Evolutionary conservation across 2,113 vertebrate species (phyloP), one percentile per base, ranked within the genome.

Genomic region (Eretmochelys imbricata): DNA sequence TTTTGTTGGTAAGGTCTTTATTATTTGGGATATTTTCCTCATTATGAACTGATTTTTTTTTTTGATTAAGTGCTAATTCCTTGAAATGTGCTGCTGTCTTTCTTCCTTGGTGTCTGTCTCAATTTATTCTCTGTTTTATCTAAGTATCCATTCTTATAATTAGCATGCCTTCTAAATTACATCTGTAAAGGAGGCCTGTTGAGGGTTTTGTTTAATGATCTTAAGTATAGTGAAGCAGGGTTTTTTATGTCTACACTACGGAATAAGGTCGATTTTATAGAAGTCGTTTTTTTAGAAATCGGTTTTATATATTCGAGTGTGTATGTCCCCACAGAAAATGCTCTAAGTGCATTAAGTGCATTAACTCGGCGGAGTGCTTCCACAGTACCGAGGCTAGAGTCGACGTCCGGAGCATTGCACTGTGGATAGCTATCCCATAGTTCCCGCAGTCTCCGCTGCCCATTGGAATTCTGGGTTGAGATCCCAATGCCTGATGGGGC

Each of bases 221-320:
- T 35, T 65, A 96, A 95, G 22, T 84, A 42, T 75, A 19, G 88
- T 88, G 95, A 96, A 96, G 79, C 91, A 48, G 82, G 72, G 11
- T 7, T 8, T 65, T 95, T 95, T 94, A 92, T 93, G 49, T 42
- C 38, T 42, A 42, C 38, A 42, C 38, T 42, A 42, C 38, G 38
- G 38, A 42, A 42, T 42, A 42, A 42, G 38, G 38, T 42, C 38
- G 38, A 42, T 4, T 42, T 42, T 42, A 42, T 42, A 42, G 38
- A 42, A 42, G 38, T 42, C 38, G 38, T 42, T 42, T 42, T 42
- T 42, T 42, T 42, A 42, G 38, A 42, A 42, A 42, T 42, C 38
- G 38, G 38, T 42, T 42, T 42, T 42, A 42, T 42, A 42, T 42
- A 42, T 42, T 42, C 38, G 38, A 42, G 38, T 42, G 38, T 42